Conservation (phyloP, 2,113 vertebrate genomes). For the Sterrhoptilus dennistouni region DNA sequence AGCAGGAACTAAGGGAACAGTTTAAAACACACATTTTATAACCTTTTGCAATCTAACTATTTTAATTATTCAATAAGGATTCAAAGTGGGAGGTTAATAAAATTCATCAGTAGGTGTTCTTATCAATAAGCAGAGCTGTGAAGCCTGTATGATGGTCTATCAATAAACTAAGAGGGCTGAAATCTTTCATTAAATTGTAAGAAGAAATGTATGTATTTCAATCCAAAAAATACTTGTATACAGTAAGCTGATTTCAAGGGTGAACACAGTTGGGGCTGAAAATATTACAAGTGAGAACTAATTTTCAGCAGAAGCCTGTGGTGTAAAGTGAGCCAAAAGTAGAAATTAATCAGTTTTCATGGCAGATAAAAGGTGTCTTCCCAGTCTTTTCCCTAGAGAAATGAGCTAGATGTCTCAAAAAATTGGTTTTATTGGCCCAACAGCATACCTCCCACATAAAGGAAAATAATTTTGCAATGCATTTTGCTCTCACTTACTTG, state of each 20-base stretch:
- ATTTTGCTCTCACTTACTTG: neutral
- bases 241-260: slow-evolving; percentile 43
- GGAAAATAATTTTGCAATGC: neutral
- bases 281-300: slow-evolving; percentile 49
- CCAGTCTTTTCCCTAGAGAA: neutral
- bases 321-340: slow-evolving; percentile 4
- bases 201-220: slow-evolving; percentile 33
- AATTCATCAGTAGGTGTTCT: slow-evolving; percentile 58
- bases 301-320: slow-evolving; percentile 25
- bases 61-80: slow-evolving; percentile 69
- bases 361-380: neutral
- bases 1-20: neutral
- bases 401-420: neutral
- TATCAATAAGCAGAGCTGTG: slow-evolving; percentile 50
- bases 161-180: slow-evolving; percentile 57
- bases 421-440: neutral
- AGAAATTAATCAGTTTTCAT: slow-evolving; percentile 22
- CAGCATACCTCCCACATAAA: neutral
- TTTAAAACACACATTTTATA: slow-evolving; percentile 20
- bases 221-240: slow-evolving; percentile 23
- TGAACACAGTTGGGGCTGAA: slow-evolving; percentile 42
- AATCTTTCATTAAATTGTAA: slow-evolving; percentile 42
- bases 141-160: slow-evolving; percentile 14
- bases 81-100: slow-evolving; percentile 69
- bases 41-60: neutral